These are phyloP conservation scores for Metacarcinus magister DNA, from an alignment of 2,888 invertebrate genomes.

Conservation along the genomic window DNA sequence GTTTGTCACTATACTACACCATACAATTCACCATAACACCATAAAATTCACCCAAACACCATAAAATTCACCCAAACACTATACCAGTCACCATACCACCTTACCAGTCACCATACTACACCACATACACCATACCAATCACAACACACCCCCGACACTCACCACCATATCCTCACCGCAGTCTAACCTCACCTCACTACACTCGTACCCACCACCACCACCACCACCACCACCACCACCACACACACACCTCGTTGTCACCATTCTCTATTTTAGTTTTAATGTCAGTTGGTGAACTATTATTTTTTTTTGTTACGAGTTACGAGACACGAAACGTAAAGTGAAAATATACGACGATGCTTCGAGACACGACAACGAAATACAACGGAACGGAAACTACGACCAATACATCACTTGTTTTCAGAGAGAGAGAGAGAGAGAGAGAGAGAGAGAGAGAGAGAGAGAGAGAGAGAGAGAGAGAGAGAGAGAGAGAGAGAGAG, in stretches of 20 bases:
- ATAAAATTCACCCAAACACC: not conserved
- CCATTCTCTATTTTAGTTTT: not conserved
- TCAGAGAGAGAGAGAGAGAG: slow-evolving; percentile 18
- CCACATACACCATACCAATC: not conserved
- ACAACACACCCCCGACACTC: not conserved
- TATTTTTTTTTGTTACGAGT: not conserved
- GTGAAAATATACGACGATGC: not conserved
- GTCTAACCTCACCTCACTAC: too few relatives aligned
- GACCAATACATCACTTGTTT: not conserved
- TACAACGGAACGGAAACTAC: not conserved
- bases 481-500: slow-evolving; percentile 3
- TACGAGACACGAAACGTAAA: not conserved
- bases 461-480: slow-evolving; percentile 2
- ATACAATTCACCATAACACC: not conserved
- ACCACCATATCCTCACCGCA: not conserved
- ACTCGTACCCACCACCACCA: not conserved
- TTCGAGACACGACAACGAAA: not conserved
- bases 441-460: slow-evolving; percentile 48
- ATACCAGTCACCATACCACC: not conserved
- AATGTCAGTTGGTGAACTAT: not conserved
- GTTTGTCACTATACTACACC: not conserved
- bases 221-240: not conserved
- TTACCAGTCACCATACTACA: too few relatives aligned
- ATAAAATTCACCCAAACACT: not conserved
- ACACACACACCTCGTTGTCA: not conserved